Percentiles rank a stretch among this genome's conserved stretches.
These are phyloP conservation scores for Nomada fabriciana DNA, from an alignment of 2,888 invertebrate species.

Conservation along the genomic window DNA sequence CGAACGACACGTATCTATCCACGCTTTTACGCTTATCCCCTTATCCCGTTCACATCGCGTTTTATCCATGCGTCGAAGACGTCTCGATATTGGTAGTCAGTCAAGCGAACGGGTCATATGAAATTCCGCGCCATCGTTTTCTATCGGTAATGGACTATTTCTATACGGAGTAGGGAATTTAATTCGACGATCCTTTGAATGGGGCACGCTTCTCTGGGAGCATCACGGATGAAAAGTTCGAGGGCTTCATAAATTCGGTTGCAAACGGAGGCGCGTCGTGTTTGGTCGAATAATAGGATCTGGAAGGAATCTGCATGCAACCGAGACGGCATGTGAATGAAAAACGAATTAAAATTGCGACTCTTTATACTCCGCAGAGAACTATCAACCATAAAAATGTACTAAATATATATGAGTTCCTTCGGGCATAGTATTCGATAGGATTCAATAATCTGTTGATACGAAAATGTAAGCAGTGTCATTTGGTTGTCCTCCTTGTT, in stretches of 20 bases:
- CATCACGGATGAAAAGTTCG: conserved; percentile 71
- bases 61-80: conserved; percentile 52
- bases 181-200: conserved; percentile 69
- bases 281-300: conserved; percentile 67
- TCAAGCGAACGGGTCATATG: conserved; percentile 69
- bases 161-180: conserved; percentile 68
- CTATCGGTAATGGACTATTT: conserved; percentile 69
- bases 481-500: background rate
- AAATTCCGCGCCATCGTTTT: conserved; percentile 67
- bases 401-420: background rate
- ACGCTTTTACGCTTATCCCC: conserved; percentile 43
- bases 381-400: background rate
- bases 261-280: conserved; percentile 62
- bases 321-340: conserved; percentile 17
- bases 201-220: conserved; percentile 40
- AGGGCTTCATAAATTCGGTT: conserved; percentile 67
- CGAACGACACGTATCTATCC: conserved; percentile 42
- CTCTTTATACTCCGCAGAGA: background rate
- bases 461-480: background rate
- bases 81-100: conserved; percentile 67
- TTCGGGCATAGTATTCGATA: background rate
- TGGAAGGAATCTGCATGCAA: conserved; percentile 62
- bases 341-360: conserved; percentile 4
- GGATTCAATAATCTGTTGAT: background rate
- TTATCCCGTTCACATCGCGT: conserved; percentile 48